These are phyloP conservation scores for Alcedo atthis DNA, from an alignment of 2,797 vertebrate genomes.

Conservation along the genomic window DNA sequence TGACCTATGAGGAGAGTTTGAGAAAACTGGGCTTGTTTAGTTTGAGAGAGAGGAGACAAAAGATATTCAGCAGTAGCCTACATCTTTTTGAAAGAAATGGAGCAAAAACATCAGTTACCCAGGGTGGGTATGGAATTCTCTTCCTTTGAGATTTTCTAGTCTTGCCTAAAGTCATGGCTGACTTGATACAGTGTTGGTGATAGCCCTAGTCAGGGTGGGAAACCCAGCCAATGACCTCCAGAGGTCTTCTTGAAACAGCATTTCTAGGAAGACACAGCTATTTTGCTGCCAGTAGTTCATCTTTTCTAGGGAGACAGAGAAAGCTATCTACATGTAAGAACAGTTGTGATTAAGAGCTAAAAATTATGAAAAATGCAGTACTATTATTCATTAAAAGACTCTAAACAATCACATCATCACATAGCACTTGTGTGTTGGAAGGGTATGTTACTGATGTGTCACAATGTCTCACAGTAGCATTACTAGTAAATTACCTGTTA, in stretches of 20 bases:
- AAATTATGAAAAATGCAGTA: neutral
- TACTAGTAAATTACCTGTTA: neutral
- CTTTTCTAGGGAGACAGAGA: neutral
- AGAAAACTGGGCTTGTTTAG: neutral
- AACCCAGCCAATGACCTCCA: neutral
- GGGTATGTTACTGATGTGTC: accelerated
- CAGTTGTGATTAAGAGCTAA: neutral
- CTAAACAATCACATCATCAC: neutral
- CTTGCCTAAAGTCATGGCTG: neutral
- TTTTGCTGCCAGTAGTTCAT: neutral
- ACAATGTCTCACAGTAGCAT: neutral
- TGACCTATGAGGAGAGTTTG: neutral
- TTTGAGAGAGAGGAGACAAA: neutral
- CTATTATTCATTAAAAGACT: neutral
- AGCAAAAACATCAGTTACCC: neutral
- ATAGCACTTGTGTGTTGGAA: neutral
- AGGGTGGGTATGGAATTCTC: neutral
- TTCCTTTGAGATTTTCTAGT: neutral
- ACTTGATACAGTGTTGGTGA: neutral
- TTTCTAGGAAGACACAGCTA: neutral
- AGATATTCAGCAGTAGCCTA: neutral
- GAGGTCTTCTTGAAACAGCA: neutral
- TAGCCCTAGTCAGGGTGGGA: neutral
- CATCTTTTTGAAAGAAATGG: neutral
- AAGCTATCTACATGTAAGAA: neutral